Evolutionary conservation across 1,140 invertebrate genomes (phyloP), one percentile per base, ranked within the genome.

Genomic region (Daktulosphaira vitifoliae): DNA sequence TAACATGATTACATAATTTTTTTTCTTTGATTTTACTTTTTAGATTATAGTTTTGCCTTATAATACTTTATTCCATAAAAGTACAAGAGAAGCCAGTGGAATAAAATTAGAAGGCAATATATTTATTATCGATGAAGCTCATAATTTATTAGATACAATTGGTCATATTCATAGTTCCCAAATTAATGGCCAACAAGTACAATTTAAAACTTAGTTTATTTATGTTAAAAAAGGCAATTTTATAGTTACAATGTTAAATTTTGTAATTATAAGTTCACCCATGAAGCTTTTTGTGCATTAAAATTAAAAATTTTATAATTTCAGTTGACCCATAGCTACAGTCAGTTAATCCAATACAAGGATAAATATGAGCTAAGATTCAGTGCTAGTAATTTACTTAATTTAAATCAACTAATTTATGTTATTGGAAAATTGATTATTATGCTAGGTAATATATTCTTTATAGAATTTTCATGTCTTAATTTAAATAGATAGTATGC

Each of bases 101-200:
- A 84, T 99, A 7, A 81, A 86, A 68, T 72, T 98, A 4, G 82
- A 87, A 71, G 83, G 87, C 66, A 91, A 89, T 74, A 78, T 98
- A 46, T 76, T 99, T 1, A 89, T 99, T 67, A 84, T 99, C 50
- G 96, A 99, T 75, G 96, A 99, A 78, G 96, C 96, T 7, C 96
- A 99, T 71, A 98, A 98, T 78, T 79, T 99, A 6, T 77, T 96
- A 18, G 91, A 97, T 66, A 88, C 92, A 0, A 86, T 98, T 66
- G 84, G 87, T 66, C 84, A 86, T 71, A 89, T 96, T 69, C 82
- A 98, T 73, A 89, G 88, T 71, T 80, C 82, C 2, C 82, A 86
- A 59, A 75, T 96, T 29, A 82, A 76, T 22, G 81, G 80, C 1
- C 76, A 77, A 70, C 85, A 90, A 75, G 76, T 89, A 62, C 70